Base-by-base conservation (phyloP, 2,113 vertebrate species). In the Manacus vitellinus region DNA sequence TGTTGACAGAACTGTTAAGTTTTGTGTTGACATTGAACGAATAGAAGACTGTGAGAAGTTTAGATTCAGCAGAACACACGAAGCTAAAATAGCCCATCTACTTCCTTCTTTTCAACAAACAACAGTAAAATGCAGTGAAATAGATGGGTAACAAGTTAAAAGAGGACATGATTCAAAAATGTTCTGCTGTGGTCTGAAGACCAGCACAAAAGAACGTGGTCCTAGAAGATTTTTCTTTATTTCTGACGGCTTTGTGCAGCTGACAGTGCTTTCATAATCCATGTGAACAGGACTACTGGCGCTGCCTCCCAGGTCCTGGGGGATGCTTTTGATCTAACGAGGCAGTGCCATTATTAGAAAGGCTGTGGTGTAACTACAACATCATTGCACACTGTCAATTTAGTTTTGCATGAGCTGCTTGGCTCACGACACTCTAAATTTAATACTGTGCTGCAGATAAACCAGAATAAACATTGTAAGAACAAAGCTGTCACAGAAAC, bases 401-500 rank as follows among this genome's bases (percentile, higher is more conserved):
- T 80, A 52, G 78, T 85, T 96, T 95, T 96, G 82, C 93, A 92
- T 93, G 85, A 86, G 75, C 79, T 43, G 24, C 79, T 90, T 39
- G 39, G 66, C 59, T 94, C 0, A 0, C 88, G 95, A 88, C 63
- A 74, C 51, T 81, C 77, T 46, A 85, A 88, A 95, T 94, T 95
- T 94, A 93, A 86, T 77, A 68, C 59, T 31, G 21, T 7, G 22
- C 51, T 41, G 27, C 67, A 83, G 83, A 96, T 86, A 93, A 95
- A 92, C 89, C 71, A 74, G 81, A 93, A 96, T 93, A 96, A 95
- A 96, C 90, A 93, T 49, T 81, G 72, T 81, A 93, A 96, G 92
- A 95, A 95, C 74, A 94, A 95, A 95, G 59, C 92, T 92, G 92
- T 67, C 90, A 94, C 63, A 88, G 92, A 81, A 95, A 95, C 68